Percentiles rank a stretch among this genome's conserved stretches.
Conservation (phyloP, 2,113 vertebrate genomes). For the Ceratotherium simum region DNA sequence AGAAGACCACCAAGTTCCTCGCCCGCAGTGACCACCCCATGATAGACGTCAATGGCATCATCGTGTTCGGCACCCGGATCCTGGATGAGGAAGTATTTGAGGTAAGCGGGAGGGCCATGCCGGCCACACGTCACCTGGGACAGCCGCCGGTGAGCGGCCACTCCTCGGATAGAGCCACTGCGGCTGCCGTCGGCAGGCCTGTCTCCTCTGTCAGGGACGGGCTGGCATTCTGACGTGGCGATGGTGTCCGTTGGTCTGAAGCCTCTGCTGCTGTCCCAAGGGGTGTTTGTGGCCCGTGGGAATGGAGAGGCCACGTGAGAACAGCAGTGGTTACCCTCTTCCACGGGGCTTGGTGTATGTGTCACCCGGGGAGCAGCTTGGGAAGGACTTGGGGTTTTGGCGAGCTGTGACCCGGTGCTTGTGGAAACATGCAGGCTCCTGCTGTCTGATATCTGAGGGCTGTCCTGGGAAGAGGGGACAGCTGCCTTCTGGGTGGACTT, state of each 20-base stretch:
- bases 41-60: conserved; percentile 96
- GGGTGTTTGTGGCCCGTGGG: not conserved
- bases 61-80: conserved; percentile 98
- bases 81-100: conserved; percentile 99
- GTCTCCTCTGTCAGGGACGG: accelerated
- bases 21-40: conserved; percentile 92
- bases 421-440: too few relatives aligned
- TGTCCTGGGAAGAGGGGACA: too few relatives aligned
- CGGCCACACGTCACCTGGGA: accelerated
- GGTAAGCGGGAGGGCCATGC: conserved; percentile 83
- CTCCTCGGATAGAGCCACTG: accelerated
- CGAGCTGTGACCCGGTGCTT: not conserved
- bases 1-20: conserved; percentile 92
- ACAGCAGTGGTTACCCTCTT: accelerated
- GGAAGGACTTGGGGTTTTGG: not conserved
- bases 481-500: not conserved
- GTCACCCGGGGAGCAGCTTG: not conserved
- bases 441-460: accelerated
- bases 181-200: accelerated
- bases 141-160: accelerated
- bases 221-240: accelerated
- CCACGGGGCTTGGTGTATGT: accelerated
- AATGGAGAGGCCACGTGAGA: accelerated
- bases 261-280: not conserved
- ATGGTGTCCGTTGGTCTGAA: accelerated